A percentile compares a stretch with the other conserved stretches of the same genome.
phyloP scores from a whole-genome alignment of 2,797 vertebrate genomes.

The Petrocephalus schoutedeni region DNA sequence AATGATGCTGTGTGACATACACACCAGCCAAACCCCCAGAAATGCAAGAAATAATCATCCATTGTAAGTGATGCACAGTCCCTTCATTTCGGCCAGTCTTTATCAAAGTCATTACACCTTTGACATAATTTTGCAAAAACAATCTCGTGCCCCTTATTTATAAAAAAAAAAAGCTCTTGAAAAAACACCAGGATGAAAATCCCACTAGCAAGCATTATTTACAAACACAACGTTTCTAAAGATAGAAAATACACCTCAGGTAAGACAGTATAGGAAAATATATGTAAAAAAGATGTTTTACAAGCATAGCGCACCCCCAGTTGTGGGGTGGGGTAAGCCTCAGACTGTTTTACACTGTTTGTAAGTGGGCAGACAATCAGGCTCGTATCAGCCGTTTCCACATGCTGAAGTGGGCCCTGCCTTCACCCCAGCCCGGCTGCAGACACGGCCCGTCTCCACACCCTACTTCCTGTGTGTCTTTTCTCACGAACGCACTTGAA shows the following conservation, averaged over 20 bases:
- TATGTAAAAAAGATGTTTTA: not conserved
- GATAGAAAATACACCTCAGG: not conserved
- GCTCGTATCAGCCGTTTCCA: not conserved
- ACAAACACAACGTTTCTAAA: not conserved
- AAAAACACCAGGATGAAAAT: slow-evolving; percentile 6
- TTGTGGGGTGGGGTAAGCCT: not conserved
- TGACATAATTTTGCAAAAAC: not conserved
- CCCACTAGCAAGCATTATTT: not conserved
- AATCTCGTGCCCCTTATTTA: not conserved
- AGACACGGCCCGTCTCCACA: not conserved
- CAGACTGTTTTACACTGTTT: not conserved
- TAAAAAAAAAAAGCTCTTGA: not conserved
- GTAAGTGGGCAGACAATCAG: not conserved
- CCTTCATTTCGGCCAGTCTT: not conserved
- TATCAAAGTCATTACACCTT: not conserved
- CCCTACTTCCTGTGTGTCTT: not conserved
- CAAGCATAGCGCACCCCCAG: not conserved
- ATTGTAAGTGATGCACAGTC: not conserved
- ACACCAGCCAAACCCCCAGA: not conserved
- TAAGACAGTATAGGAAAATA: not conserved
- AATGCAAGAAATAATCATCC: not conserved
- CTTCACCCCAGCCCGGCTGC: not conserved
- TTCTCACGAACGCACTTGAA: not conserved
- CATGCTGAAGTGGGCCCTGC: not conserved
- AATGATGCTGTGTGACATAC: too few relatives aligned